Conservation (phyloP, 2,797 vertebrate species). For the Siniperca undulata region DNA sequence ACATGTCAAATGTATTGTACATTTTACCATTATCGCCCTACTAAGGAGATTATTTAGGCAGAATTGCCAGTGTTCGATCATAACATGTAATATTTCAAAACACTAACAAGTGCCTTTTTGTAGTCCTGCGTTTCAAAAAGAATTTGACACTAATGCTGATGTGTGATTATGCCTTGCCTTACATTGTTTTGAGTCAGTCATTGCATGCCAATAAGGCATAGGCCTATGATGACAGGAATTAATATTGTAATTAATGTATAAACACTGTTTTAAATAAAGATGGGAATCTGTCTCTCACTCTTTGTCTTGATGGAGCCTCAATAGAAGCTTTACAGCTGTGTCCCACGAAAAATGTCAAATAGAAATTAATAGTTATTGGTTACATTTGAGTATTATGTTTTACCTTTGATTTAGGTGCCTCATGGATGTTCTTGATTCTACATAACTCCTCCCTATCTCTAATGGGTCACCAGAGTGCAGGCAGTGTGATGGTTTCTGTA, state of each 20-base stretch:
- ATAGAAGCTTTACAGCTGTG: background rate
- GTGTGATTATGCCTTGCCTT: conserved; percentile 66
- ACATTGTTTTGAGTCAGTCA: conserved; percentile 52
- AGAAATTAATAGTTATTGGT: background rate
- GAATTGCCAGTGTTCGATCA: conserved; percentile 22
- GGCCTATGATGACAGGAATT: conserved; percentile 41
- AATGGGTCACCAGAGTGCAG: conserved; percentile 3
- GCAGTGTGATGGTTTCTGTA: background rate
- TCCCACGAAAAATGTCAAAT: background rate
- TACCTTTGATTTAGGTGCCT: background rate
- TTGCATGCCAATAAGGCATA: conserved; percentile 55
- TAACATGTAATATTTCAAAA: conserved; percentile 48
- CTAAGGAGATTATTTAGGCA: conserved; percentile 10
- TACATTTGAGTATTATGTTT: background rate
- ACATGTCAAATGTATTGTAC: conserved; percentile 1
- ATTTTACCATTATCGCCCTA: conserved; percentile 8
- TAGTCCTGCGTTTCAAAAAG: conserved; percentile 66
- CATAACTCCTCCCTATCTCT: conserved; percentile 23
- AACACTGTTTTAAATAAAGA: conserved; percentile 71
- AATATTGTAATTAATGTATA: conserved; percentile 54
- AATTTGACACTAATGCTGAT: conserved; percentile 52
- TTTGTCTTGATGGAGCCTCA: conserved; percentile 12
- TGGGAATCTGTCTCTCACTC: background rate
- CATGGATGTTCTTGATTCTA: conserved; percentile 1
- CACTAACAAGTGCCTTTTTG: conserved; percentile 82